Evolutionary conservation across 2,888 invertebrate species (phyloP), one percentile per base, ranked within the genome.

Genomic region (Eupithecia centaureata): DNA sequence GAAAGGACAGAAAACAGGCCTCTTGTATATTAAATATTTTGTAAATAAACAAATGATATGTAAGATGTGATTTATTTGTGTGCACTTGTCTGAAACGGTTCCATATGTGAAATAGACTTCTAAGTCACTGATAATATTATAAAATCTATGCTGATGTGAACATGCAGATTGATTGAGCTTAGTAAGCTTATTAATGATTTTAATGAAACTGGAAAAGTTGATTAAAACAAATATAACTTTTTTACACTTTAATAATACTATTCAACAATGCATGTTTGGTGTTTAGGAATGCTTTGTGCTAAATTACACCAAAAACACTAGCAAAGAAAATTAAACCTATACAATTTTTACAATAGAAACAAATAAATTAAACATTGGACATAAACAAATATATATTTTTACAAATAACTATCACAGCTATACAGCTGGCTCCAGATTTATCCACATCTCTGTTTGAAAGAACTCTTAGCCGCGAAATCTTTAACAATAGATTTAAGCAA

Each of bases 231-330:
- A 42, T 22, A 28, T 68, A 47, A 54, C 42, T 70, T 69, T 67
- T 62, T 62, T 70, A 71, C 63, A 73, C 62, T 75, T 72, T 70
- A 71, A 58, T 71, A 66, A 73, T 73, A 71, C 71, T 70, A 74
- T 73, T 68, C 47, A 72, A 72, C 72, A 71, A 70, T 67, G 51
- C 62, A 54, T 54, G 70, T 68, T 52, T 52, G 65, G 64, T 61
- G 65, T 54, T 52, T 38, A 56, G 73, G 75, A 72, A 75, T 73
- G 71, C 63, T 64, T 70, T 73, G 73, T 69, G 73, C 73, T 66
- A 56, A 35, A 54, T 28, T 38, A 61, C 70, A 66, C 63, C 66
- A 61, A 63, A 57, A 33, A 33, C 5, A 42, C 33, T 28, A 38
- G 57, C 56, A 22, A 30, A 8, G 51, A 59, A 63, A 63, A 58